Evolutionary conservation across 2,113 vertebrate species (phyloP).

Genomic region (Phyllopteryx taeniolatus): DNA sequence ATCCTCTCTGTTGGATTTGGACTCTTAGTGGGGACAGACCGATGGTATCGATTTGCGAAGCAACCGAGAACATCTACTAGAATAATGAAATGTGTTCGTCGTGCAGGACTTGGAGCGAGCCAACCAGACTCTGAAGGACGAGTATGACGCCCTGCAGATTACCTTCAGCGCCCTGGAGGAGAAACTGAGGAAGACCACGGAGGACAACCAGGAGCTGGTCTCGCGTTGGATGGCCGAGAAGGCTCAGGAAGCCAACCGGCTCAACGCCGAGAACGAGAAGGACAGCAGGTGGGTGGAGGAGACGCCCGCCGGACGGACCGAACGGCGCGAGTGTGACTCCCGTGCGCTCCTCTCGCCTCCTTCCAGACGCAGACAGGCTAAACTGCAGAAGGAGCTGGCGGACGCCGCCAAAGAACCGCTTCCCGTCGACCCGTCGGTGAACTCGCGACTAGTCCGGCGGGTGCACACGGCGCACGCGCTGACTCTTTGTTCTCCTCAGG

Average conservation of each 20-base stretch:
- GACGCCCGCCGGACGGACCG: not conserved
- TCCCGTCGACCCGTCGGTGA: constrained; percentile 87
- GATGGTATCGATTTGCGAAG: too few species aligned
- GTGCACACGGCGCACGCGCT: not conserved
- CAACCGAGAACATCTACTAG: too few species aligned
- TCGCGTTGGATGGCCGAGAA: constrained; percentile 99
- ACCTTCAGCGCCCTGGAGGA: constrained; percentile 95
- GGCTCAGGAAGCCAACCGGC: constrained; percentile 91
- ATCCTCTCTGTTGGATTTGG: too few species aligned
- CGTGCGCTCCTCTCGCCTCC: not conserved
- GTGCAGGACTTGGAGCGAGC: constrained; percentile 84
- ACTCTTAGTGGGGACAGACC: too few species aligned
- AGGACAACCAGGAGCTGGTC: constrained; percentile 97
- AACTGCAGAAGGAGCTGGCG: constrained; percentile 93
- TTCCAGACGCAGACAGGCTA: constrained; percentile 86
- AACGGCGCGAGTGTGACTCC: not conserved
- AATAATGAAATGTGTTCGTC: not conserved
- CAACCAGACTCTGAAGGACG: constrained; percentile 96
- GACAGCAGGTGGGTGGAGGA: constrained; percentile 79
- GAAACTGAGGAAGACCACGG: constrained; percentile 88
- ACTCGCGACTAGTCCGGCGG: not conserved
- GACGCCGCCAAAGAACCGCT: constrained; percentile 97
- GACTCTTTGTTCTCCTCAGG: constrained; percentile 62
- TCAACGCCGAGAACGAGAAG: constrained; percentile 97
- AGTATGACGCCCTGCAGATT: constrained; percentile 97